phyloP scores from a whole-genome alignment of 2,113 vertebrate genomes.

The Campylomormyrus numenius region DNA sequence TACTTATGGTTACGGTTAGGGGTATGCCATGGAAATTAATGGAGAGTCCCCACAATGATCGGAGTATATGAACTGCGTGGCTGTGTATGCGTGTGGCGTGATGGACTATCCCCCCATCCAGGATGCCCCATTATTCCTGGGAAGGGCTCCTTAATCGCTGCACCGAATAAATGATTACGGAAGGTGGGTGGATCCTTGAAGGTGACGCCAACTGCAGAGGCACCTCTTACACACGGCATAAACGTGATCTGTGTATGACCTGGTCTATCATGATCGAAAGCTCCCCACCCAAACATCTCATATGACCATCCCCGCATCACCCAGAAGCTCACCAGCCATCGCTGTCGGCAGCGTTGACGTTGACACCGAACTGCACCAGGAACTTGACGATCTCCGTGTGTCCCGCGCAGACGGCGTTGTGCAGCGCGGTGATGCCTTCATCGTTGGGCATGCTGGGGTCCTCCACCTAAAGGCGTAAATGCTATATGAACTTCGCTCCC shows the following conservation, averaged over 20 bases:
- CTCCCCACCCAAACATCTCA: not conserved
- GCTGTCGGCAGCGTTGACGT: conserved; percentile 92
- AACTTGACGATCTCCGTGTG: conserved; percentile 96
- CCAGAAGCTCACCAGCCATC: conserved; percentile 83
- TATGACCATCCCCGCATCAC: not conserved
- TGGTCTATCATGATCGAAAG: not conserved
- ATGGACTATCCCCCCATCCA: not conserved
- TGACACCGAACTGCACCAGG: conserved; percentile 93
- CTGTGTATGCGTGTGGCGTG: not conserved
- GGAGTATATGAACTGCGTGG: not conserved
- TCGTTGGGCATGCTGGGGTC: conserved; percentile 94
- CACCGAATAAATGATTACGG: not conserved
- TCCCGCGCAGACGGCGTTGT: conserved; percentile 92
- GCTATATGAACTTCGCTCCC: not conserved
- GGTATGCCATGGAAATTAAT: not conserved
- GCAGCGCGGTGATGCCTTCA: conserved; percentile 93
- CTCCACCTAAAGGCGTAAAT: conserved; percentile 67
- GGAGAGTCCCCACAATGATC: not conserved
- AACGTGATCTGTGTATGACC: not conserved
- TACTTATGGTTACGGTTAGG: not conserved
- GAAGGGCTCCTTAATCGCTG: not conserved
- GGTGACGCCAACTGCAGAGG: not conserved
- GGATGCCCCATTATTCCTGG: not conserved
- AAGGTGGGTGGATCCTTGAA: not conserved
- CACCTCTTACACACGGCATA: not conserved